Evolutionary conservation across 2,888 invertebrate genomes (phyloP).

Genomic region (Cosmia trapezina): DNA sequence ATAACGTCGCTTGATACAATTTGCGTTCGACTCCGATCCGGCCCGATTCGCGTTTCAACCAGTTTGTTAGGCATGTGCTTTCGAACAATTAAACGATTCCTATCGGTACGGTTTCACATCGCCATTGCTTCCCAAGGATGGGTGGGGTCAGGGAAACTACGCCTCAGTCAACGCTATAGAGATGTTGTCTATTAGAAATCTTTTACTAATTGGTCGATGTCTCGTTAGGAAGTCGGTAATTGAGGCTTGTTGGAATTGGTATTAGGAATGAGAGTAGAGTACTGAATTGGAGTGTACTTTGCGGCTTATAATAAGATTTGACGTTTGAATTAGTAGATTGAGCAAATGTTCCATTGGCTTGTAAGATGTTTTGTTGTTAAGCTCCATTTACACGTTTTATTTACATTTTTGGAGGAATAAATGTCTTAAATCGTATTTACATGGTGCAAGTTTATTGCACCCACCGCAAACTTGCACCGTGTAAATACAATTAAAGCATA

Average conservation of each 20-base stretch:
- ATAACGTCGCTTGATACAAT: conserved; percentile 35
- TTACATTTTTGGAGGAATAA: too few species aligned
- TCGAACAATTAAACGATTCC: conserved; percentile 85
- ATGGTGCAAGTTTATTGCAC: too few species aligned
- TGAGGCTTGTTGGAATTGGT: conserved; percentile 14
- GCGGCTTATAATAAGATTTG: background rate
- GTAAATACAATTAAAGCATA: too few species aligned
- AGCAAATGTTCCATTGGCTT: background rate
- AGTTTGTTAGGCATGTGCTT: conserved; percentile 77
- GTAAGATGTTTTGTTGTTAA: too few species aligned
- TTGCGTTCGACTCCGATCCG: conserved; percentile 38
- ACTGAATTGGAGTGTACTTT: background rate
- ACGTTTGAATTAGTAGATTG: background rate
- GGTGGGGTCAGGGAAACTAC: conserved; percentile 60
- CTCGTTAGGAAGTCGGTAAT: conserved; percentile 40
- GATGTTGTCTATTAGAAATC: conserved; percentile 60
- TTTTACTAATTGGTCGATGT: conserved; percentile 57
- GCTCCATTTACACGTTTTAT: too few species aligned
- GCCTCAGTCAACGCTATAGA: conserved; percentile 29
- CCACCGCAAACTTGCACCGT: too few species aligned
- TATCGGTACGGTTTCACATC: conserved; percentile 67
- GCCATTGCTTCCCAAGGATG: conserved; percentile 65
- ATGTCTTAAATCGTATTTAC: too few species aligned
- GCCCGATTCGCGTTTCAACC: conserved; percentile 37
- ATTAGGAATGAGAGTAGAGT: background rate